Percentiles rank a stretch among this genome's conserved stretches.
Conservation (phyloP, 2,113 vertebrate genomes). For the Platichthys stellatus region DNA sequence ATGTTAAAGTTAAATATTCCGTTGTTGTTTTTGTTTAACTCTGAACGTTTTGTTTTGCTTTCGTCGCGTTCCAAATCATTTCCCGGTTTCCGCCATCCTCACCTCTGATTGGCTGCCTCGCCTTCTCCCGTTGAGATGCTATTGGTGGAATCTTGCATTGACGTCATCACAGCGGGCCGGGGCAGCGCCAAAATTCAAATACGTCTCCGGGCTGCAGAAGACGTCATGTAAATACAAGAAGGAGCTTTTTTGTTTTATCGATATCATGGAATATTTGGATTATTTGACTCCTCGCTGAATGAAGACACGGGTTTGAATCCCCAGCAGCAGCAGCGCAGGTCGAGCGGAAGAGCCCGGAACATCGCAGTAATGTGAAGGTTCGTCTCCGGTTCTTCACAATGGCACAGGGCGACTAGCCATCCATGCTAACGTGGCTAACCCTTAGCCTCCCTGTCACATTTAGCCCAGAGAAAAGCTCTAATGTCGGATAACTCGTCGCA, state of each 20-base stretch:
- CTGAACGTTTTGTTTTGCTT: slow-evolving; percentile 3
- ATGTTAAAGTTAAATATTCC: not conserved
- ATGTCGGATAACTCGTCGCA: not conserved
- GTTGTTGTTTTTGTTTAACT: not conserved
- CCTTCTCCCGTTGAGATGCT: rapidly evolving
- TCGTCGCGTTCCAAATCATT: slow-evolving; percentile 7
- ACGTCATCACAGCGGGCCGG: slow-evolving; percentile 61
- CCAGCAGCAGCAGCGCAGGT: not conserved
- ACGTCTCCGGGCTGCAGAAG: slow-evolving; percentile 1
- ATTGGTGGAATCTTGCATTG: slow-evolving; percentile 53
- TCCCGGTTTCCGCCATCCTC: slow-evolving; percentile 28
- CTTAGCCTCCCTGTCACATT: not conserved
- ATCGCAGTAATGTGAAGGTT: slow-evolving; percentile 80
- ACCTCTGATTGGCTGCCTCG: slow-evolving; percentile 19
- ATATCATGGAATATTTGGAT: not conserved
- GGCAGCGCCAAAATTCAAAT: slow-evolving; percentile 96
- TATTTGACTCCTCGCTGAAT: not conserved
- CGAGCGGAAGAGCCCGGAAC: slow-evolving; percentile 28
- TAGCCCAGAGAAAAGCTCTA: too few relatives aligned
- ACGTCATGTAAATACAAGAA: slow-evolving; percentile 27
- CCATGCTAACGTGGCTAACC: slow-evolving; percentile 22
- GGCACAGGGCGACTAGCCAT: not conserved
- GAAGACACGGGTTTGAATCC: not conserved
- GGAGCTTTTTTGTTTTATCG: not conserved
- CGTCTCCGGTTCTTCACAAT: slow-evolving; percentile 12